Evolutionary conservation across 2,888 invertebrate genomes (phyloP), one percentile per base, ranked within the genome.

Genomic region (Leptopterna dolabrata): DNA sequence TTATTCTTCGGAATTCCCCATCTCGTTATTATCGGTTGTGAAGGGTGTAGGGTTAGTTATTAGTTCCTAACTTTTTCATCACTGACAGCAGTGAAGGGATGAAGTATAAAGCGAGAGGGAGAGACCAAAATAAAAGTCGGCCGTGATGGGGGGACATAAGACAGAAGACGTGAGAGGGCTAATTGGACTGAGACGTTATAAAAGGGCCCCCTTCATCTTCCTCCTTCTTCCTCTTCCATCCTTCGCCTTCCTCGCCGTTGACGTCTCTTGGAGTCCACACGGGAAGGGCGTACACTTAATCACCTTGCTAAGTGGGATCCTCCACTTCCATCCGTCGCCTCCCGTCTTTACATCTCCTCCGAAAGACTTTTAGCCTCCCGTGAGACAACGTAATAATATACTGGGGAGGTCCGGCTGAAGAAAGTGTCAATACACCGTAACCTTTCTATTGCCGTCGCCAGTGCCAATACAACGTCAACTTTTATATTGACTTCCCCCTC

Each of bases 151-250:
- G 63, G 63, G 63, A 24, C 63, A 63, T 24, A 63, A 63, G 63
- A 63, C 63, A 63, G 55, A 55, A 63, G 63, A 63, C 24, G 63
- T 63, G 63, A 63, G 63, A 13, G 63, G 63, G 63, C 63, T 63
- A 63, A 63, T 63, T 63, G 63, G 63, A 19, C 63, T 27, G 63
- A 63, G 63, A 63, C 63, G 63, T 63, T 63, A 63, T 63, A 63
- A 63, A 63, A 63, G 63, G 24, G 63, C n/a, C 51, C n/a, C n/a
- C 51, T 24, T 63, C 63, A 63, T 63, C 63, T 63, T 24, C 63
- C 0, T 63, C 27, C 63, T 63, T 24, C 55, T 63, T 27, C 11
- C 27, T 11, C 24, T 19, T 27, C 24, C 63, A 0, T 63, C 13
- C 63, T 63, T 24, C 63, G 9, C 24, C 63, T 63, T 63, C 27